Evolutionary conservation across 2,797 vertebrate species (phyloP), one percentile per base, ranked within the genome.

Genomic region (Huso huso): DNA sequence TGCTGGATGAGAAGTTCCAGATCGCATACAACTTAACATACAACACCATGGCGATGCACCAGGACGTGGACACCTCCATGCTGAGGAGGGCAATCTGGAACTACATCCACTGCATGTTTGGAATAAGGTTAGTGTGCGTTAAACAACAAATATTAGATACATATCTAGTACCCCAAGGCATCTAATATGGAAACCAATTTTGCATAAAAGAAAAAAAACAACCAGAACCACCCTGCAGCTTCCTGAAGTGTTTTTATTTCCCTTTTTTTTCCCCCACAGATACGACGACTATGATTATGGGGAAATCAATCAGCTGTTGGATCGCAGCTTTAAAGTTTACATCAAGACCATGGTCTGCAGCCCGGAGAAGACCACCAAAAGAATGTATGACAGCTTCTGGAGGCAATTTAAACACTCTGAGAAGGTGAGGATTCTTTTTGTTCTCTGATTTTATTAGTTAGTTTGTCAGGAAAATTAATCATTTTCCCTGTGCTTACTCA

Each of bases 1-100:
- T 95, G 49, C 84, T 99, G 71, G 96, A 99, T 0, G 95, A 99
- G 82, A 97, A 98, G 72, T 99, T 97, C 75, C 95, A 97, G 84
- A 89, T 94, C 0, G 94, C 93, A 63, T 93, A 87, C 64, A 93
- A 86, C 74, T 75, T 99, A 73, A 98, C 96, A 0, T 99, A 99
- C 75, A 83, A 95, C 84, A 91, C 92, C 76, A 96, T 98, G 7
- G 96, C 95, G 74, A 95, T 94, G 93, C 95, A 96, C 73, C 87
- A 91, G 0, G 90, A 86, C 0, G 94, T 98, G 62, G 95, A 99
- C 77, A 99, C 96, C 0, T 90, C 89, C 49, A 82, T 93, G 72
- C 87, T 99, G 63, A 91, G 95, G 62, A 89, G 96, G 62, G 95
- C 96, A 70, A 88, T 97, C 74, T 98, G 95, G 95, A 98, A 98